Conservation (phyloP, 2,113 vertebrate genomes). For the Cichladusa arquata region DNA sequence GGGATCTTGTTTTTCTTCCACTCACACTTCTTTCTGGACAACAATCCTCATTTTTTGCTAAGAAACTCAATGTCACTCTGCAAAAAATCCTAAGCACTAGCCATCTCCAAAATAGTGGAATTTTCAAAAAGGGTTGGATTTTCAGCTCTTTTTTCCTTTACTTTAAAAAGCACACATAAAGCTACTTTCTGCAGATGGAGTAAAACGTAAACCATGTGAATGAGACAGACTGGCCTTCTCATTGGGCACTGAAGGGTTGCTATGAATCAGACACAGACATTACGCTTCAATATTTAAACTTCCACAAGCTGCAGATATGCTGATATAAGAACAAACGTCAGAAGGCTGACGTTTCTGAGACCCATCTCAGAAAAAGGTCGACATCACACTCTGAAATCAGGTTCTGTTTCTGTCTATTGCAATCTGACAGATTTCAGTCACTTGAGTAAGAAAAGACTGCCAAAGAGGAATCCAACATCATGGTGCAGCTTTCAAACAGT, state of each 20-base stretch:
- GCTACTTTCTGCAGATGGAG: background rate
- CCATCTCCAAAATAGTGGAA: background rate
- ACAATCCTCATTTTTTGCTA: background rate
- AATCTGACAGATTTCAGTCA: constrained; percentile 15
- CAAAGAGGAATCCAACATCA: background rate
- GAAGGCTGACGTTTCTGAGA: constrained; percentile 19
- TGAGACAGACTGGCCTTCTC: background rate
- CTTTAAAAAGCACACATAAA: background rate
- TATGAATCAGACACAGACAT: constrained; percentile 11
- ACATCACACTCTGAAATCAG: background rate
- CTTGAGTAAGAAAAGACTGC: background rate
- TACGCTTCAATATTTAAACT: constrained; percentile 30
- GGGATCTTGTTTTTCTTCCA: background rate
- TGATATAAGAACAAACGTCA: constrained; percentile 31
- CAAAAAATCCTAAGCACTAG: background rate
- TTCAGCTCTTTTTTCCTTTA: background rate
- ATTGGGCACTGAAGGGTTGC: background rate
- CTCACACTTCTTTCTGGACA: background rate
- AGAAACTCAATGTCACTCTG: background rate
- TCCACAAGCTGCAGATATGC: constrained; percentile 8
- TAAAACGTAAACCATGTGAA: background rate
- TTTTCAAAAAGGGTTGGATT: background rate
- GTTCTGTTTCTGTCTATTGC: background rate
- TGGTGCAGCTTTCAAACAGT: background rate
- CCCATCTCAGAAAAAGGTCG: background rate